Base-by-base conservation (phyloP, 2,888 invertebrate genomes). In the Amaurobius ferox region DNA sequence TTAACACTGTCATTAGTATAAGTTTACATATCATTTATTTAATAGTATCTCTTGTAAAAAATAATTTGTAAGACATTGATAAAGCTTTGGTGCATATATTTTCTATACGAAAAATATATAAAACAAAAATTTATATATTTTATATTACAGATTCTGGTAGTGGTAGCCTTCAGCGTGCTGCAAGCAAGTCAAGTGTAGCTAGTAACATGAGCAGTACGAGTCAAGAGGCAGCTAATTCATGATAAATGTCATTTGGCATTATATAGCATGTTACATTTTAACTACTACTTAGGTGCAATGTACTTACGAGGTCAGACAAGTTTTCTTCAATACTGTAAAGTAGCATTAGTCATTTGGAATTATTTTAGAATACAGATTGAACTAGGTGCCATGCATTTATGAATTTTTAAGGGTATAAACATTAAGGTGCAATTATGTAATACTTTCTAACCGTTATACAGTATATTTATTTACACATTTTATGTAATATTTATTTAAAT, bases 171-270 rank as follows among this genome's bases (percentile, higher is more conserved):
- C 83, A 83, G 13, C 87, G 83, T 66, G 87, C 87, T 67, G 83
- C 81, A 44, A 87, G 87, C 26, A 83, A 81, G 35, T 73, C 83
- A 23, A 87, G 87, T 74, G 87, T 87, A 39, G 79, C 87, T 62
- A 87, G 87, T 67, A 85, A 78, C 44, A 81, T 85, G 73, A 87
- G 87, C 44, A 87, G 77, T 68, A 87, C 86, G 11, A 87, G 87
- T 64, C 81, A 81, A 55, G 87, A 87, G 71, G 83, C 83, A 32
- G 77, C 72, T 26, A 86, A 73, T 44, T 73, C 74, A 44, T 86
- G 79, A 86, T 83, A 77, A 77, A 55, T 44, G 29, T 7, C 5
- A 13, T 16, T 16, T 44, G 55, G 1, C 19, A 44, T 35, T 35
- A n/a, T n/a, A n/a, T n/a, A n/a, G n/a, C n/a, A 55, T 3, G 5